Conservation (phyloP, 2,113 vertebrate species). For the Tachycineta bicolor region DNA sequence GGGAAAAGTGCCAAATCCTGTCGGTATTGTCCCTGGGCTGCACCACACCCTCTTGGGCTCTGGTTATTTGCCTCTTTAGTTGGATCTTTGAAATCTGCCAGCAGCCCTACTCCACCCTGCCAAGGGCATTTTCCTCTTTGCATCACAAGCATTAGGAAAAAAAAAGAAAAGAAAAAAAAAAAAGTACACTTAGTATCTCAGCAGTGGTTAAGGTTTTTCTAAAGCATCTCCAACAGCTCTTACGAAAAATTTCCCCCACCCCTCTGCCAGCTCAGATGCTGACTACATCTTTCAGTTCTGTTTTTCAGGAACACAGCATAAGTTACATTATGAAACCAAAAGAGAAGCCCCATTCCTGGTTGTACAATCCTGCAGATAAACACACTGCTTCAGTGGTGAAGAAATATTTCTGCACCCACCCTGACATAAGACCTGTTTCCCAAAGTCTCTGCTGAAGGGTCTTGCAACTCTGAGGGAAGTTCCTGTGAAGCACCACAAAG, state of each 20-base stretch:
- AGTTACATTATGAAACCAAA: background rate
- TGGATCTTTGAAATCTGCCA: background rate
- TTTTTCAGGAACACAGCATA: background rate
- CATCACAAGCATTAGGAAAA: background rate
- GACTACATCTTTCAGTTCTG: background rate
- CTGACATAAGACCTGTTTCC: background rate
- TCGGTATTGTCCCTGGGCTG: background rate
- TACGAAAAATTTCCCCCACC: fast-evolving
- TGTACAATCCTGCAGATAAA: background rate
- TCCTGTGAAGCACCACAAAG: background rate
- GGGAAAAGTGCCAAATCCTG: background rate
- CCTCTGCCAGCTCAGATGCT: background rate
- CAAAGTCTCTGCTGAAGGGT: background rate
- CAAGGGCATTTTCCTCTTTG: background rate
- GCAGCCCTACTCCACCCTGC: background rate
- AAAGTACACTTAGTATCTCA: background rate
- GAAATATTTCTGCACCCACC: background rate
- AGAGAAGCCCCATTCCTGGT: background rate
- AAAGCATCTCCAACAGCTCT: background rate
- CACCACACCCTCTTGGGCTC: background rate
- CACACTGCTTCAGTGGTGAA: background rate
- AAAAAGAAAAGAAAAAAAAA: background rate
- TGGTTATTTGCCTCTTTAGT: background rate
- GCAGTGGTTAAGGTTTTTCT: background rate
- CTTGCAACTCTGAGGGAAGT: background rate